Conservation (phyloP, 2,113 vertebrate genomes). For the Ellobius talpinus region DNA sequence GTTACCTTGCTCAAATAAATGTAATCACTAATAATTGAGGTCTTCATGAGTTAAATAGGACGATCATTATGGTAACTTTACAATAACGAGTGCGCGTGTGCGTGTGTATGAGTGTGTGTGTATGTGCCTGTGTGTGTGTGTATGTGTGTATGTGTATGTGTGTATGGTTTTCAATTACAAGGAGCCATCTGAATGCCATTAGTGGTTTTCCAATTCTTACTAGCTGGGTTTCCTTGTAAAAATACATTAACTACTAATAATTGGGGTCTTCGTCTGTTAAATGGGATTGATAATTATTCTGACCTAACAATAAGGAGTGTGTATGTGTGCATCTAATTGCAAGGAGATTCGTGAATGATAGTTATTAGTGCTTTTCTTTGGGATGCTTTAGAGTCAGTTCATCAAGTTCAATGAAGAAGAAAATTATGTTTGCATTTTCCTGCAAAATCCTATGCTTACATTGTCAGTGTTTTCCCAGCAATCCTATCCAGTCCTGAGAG, state of each 20-base stretch:
- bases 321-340: neutral
- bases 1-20: neutral
- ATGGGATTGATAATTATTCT: neutral
- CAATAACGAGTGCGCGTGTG: neutral
- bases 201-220: neutral
- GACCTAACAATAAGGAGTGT: neutral
- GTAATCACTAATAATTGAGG: neutral
- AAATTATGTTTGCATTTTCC: neutral
- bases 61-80: neutral
- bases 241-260: neutral
- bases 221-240: neutral
- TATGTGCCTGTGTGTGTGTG: neutral
- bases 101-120: neutral
- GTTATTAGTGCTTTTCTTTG: neutral
- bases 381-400: neutral
- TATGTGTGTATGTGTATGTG: neutral
- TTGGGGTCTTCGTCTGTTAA: slow-evolving; percentile 22
- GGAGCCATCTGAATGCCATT: neutral
- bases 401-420: slow-evolving; percentile 10
- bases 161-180: neutral
- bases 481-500: neutral
- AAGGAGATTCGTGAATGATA: neutral
- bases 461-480: neutral
- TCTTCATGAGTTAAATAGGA: neutral
- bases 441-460: neutral